Percentiles rank a stretch among this genome's conserved stretches.
These are phyloP conservation scores for Shargacucullia verbasci DNA, from an alignment of 2,888 invertebrate genomes.

Conservation along the genomic window DNA sequence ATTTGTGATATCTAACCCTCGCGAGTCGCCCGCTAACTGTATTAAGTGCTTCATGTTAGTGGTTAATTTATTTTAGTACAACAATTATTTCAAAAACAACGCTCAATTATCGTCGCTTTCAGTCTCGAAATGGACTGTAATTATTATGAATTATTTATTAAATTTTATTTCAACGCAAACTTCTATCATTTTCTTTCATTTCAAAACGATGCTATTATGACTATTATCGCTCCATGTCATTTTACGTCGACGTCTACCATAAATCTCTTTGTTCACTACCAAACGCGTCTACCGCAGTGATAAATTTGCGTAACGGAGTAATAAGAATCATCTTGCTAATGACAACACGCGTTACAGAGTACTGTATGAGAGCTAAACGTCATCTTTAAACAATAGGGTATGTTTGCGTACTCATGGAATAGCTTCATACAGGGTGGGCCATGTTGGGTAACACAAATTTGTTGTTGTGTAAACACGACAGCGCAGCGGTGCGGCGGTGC, in stretches of 20 bases:
- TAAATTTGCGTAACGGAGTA: constrained; percentile 30
- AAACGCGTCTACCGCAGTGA: constrained; percentile 38
- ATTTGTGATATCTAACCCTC: constrained; percentile 50
- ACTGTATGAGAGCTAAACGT: constrained; percentile 8
- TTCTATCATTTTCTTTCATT: constrained; percentile 5
- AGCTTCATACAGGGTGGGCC: constrained; percentile 36
- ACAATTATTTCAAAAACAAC: constrained; percentile 39
- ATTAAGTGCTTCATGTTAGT: constrained; percentile 34
- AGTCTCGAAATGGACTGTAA: too few relatives aligned
- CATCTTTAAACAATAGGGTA: constrained; percentile 23
- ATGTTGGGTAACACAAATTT: constrained; percentile 55
- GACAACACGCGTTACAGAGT: constrained; percentile 22
- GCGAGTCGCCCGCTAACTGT: constrained; percentile 28
- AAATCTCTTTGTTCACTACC: constrained; percentile 35
- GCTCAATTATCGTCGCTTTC: constrained; percentile 27
- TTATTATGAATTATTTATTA: neutral
- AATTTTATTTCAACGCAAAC: too few relatives aligned
- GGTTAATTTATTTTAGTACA: constrained; percentile 28
- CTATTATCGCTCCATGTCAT: constrained; percentile 29
- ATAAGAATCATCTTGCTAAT: constrained; percentile 42
- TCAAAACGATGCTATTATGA: constrained; percentile 7
- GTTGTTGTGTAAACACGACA: constrained; percentile 66
- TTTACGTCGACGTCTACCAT: constrained; percentile 24
- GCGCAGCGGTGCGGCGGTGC: constrained; percentile 6
- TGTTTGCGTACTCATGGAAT: constrained; percentile 27